Base-by-base conservation (phyloP, 2,797 vertebrate genomes). In the Molossus molossus region DNA sequence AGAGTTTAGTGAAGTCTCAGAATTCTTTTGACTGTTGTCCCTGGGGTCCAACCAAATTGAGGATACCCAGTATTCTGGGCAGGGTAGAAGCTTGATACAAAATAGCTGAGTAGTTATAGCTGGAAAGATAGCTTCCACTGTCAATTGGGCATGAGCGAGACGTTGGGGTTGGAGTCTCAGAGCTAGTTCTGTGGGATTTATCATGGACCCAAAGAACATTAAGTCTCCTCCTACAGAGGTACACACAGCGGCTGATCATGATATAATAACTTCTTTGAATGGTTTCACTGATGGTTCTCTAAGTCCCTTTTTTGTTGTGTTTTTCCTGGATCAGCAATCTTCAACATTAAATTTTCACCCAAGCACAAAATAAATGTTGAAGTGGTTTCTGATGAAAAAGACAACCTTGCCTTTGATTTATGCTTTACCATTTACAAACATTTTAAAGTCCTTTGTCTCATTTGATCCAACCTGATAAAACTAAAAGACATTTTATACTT, bases 81-180 rank as follows among this genome's bases (percentile, higher is more conserved):
- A 76, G 64, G 48, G 23, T 64, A 88, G 72, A 88, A 69, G 40
- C 53, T 80, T 87, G 93, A 92, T 79, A 93, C 87, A 79, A 90
- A 90, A 81, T 18, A 93, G 87, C 87, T 77, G n/a, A 95, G 84
- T 70, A 83, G 76, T 58, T 72, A 69, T 0, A 87, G 77, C 58
- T 21, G 48, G 55, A 87, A 82, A 95, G 92, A 96, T 96, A 88
- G 81, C 69, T 53, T 82, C 77, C 48, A 95, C 85, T 86, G 95
- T 94, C 14, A 33, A 40, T 21, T 40, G 50, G 86, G 79, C 75
- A 62, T 23, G 45, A 45, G 37, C 84, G 75, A 72, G 86, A 83
- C 0, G 7, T 1, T 60, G 62, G 76, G 65, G 86, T 21, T 2
- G 12, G 62, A 91, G 45, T 75, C 77, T 80, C 57, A 92, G 90